A percentile compares a stretch with the other conserved stretches of the same genome.
phyloP scores from a whole-genome alignment of 1,140 invertebrate genomes.

The Stegodyphus dumicola region DNA sequence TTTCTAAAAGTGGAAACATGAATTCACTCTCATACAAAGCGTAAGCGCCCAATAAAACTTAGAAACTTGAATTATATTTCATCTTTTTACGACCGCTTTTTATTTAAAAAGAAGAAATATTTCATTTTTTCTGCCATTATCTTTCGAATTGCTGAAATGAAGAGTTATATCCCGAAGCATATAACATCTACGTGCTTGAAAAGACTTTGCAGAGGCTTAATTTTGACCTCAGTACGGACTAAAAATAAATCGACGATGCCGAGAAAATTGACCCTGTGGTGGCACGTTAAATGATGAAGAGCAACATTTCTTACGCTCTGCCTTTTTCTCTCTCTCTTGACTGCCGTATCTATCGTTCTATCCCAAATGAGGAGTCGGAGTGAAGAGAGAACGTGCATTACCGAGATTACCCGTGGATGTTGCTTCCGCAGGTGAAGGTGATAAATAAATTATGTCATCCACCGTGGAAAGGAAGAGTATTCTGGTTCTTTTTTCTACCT shows the following conservation, averaged over 20 bases:
- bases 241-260: conserved; percentile 49
- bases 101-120: too few relatives aligned
- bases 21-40: too few relatives aligned
- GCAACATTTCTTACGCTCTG: neutral
- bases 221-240: conserved; percentile 24
- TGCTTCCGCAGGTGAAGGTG: conserved; percentile 52
- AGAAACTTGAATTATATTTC: too few relatives aligned
- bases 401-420: conserved; percentile 55
- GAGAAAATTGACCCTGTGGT: conserved; percentile 51
- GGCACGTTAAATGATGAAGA: conserved; percentile 52
- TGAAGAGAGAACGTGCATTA: conserved; percentile 27
- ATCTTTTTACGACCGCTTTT: too few relatives aligned
- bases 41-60: too few relatives aligned
- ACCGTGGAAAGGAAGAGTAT: conserved; percentile 4
- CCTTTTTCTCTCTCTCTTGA: neutral
- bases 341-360: neutral
- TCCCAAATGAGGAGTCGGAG: conserved; percentile 9
- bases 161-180: conserved; percentile 12
- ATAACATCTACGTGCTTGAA: conserved; percentile 26
- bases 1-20: too few relatives aligned
- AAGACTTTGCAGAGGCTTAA: conserved; percentile 34
- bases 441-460: neutral
- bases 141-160: neutral
- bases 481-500: conserved; percentile 2
- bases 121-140: too few relatives aligned